Conservation (phyloP, 2,797 vertebrate species). For the Arnoldichthys spilopterus region DNA sequence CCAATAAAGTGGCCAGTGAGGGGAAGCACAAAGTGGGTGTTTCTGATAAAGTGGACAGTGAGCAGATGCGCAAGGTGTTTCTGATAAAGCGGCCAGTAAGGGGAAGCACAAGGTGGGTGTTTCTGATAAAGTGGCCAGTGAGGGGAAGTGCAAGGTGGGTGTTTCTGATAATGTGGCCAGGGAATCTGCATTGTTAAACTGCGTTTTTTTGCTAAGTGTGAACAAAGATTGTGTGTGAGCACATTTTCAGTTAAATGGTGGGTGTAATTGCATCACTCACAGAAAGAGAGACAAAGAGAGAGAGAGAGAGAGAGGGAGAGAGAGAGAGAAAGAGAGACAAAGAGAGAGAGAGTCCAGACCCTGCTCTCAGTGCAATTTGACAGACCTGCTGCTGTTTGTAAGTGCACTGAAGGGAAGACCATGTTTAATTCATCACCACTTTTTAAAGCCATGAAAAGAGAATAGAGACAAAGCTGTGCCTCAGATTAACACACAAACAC, state of each 20-base stretch:
- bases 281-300: too few species aligned
- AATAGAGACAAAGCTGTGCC: neutral
- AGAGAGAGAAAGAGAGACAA: too few species aligned
- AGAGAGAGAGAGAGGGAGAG: too few species aligned
- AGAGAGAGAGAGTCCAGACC: too few species aligned
- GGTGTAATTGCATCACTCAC: slow-evolving; percentile 7
- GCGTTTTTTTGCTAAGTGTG: neutral
- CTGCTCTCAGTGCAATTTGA: too few species aligned
- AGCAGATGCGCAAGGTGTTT: neutral
- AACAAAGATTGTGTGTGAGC: neutral
- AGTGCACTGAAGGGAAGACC: too few species aligned
- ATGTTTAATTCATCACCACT: neutral
- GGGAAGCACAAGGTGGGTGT: neutral
- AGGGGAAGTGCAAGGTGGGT: neutral
- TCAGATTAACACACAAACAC: too few species aligned
- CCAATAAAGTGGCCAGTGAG: neutral
- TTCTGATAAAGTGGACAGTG: neutral
- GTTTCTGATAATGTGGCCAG: neutral
- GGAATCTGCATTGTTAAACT: neutral
- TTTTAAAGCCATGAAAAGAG: neutral
- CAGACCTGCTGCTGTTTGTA: neutral
- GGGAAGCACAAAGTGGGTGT: neutral
- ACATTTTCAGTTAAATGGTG: slow-evolving; percentile 18
- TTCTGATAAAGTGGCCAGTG: neutral
- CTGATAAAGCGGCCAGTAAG: neutral